Conservation (phyloP, 1,140 invertebrate species). For the Samia ricini region DNA sequence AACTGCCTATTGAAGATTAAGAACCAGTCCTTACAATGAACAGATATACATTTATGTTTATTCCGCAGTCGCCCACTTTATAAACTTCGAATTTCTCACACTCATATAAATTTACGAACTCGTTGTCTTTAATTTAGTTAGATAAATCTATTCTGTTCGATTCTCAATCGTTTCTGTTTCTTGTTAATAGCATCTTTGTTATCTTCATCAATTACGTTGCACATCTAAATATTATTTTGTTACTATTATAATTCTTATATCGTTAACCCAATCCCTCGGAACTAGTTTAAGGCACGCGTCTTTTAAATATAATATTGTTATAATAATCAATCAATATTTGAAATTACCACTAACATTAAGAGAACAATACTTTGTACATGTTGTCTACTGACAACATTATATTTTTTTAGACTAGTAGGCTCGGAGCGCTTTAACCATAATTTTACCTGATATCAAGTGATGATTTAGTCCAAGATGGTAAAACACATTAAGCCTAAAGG, state of each 20-base stretch:
- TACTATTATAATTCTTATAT: not conserved
- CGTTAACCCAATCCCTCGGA: not conserved
- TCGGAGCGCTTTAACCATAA: no score
- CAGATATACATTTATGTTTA: not conserved
- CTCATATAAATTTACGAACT: not conserved
- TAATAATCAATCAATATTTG: no score
- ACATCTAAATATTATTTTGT: slow-evolving; percentile 5
- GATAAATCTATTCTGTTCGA: not conserved
- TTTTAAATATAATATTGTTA: no score
- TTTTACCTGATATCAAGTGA: no score
- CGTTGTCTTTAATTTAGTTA: not conserved
- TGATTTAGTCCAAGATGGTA: no score
- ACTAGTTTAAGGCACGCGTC: no score
- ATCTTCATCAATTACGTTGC: not conserved
- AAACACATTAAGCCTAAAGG: no score
- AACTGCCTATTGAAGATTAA: not conserved
- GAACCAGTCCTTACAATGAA: not conserved
- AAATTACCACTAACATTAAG: no score
- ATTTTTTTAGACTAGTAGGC: no score
- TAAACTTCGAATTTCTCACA: not conserved
- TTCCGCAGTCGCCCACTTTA: not conserved
- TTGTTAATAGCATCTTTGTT: not conserved
- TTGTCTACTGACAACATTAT: no score
- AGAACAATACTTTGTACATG: no score
- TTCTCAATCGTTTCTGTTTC: not conserved